These are phyloP conservation scores for Agrotis puta DNA, from an alignment of 2,888 invertebrate species.

Conservation along the genomic window DNA sequence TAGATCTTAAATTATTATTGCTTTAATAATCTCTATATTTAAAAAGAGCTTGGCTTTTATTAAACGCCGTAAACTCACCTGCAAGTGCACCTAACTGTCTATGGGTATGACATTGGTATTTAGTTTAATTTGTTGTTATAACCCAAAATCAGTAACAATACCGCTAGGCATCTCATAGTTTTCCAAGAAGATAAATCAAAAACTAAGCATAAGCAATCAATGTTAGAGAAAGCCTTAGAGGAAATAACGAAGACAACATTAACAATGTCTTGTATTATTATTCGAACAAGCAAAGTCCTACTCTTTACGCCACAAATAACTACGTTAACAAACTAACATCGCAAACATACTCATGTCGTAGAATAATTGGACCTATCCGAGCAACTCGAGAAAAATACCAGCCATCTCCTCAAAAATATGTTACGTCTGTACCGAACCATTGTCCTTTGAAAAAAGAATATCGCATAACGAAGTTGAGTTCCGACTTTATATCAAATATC, in stretches of 20 bases:
- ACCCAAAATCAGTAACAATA: neutral
- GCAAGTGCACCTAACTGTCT: neutral
- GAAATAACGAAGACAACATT: slow-evolving; percentile 35
- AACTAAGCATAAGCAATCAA: neutral
- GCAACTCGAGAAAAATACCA: slow-evolving; percentile 85
- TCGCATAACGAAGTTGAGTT: slow-evolving; percentile 91
- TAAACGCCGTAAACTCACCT: neutral
- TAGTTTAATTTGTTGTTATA: neutral
- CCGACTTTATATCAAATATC: slow-evolving; percentile 91
- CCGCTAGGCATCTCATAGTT: neutral
- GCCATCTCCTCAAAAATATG: slow-evolving; percentile 87
- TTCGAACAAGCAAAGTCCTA: slow-evolving; percentile 57
- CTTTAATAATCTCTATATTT: too few relatives aligned
- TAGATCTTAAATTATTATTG: too few relatives aligned
- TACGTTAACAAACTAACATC: slow-evolving; percentile 82
- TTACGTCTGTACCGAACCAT: slow-evolving; percentile 84
- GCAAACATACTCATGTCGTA: slow-evolving; percentile 82
- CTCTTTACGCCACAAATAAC: slow-evolving; percentile 68
- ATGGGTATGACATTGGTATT: neutral
- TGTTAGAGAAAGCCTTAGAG: slow-evolving; percentile 20
- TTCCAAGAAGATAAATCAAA: neutral
- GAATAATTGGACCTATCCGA: slow-evolving; percentile 87
- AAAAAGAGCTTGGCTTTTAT: too few relatives aligned
- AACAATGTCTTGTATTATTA: slow-evolving; percentile 63
- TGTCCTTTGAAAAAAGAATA: slow-evolving; percentile 91